Evolutionary conservation across 2,797 vertebrate genomes (phyloP).

Genomic region (Masticophis lateralis): DNA sequence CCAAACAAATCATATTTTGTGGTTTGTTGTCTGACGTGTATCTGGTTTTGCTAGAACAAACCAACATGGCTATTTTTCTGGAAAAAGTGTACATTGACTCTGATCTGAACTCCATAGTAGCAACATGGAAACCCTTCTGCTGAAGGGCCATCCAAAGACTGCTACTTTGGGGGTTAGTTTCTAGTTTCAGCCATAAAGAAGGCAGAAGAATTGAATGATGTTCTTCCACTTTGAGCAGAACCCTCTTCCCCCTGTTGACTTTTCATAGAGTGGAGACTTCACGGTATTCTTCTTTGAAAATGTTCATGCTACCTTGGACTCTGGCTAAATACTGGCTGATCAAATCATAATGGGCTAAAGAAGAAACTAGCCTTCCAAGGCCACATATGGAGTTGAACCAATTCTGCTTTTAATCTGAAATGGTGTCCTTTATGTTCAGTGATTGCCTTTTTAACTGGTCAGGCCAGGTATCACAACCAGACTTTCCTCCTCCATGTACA

Average conservation of each 20-base stretch:
- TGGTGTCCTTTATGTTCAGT: neutral
- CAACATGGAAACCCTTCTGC: neutral
- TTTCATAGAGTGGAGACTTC: neutral
- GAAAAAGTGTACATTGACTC: neutral
- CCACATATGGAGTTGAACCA: neutral
- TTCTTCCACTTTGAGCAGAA: neutral
- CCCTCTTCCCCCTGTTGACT: too few relatives aligned
- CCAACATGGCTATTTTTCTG: neutral
- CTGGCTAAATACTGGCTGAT: neutral
- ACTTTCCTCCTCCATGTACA: too few relatives aligned
- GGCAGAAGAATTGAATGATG: neutral
- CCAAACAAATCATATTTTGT: neutral
- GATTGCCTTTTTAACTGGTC: neutral
- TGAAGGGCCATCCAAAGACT: neutral
- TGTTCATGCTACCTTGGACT: neutral
- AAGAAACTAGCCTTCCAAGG: neutral
- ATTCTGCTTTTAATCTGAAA: neutral
- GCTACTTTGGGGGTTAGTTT: neutral
- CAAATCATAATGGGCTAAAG: neutral
- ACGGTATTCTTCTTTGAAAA: neutral
- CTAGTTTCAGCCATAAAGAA: neutral
- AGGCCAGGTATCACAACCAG: neutral
- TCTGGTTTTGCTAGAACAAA: neutral
- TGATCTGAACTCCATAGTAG: neutral
- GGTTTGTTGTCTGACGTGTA: neutral